Percentiles rank a stretch among this genome's conserved stretches.
Conservation (phyloP, 2,888 invertebrate genomes). For the Amblyteles armatorius region DNA sequence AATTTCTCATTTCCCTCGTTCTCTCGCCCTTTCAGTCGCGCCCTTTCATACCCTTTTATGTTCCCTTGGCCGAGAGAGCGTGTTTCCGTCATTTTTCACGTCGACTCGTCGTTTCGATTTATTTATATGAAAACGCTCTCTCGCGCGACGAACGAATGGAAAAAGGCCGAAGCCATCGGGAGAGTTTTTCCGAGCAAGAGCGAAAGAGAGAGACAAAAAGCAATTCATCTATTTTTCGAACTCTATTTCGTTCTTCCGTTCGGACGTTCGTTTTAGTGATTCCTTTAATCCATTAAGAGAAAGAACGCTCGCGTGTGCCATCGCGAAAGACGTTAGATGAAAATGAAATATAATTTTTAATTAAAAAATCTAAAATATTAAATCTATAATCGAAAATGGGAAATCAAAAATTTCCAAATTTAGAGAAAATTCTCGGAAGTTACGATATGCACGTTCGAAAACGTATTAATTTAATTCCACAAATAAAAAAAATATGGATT, state of each 20-base stretch:
- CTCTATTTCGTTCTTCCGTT: background rate
- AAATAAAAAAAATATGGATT: too few relatives aligned
- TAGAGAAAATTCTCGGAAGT: too few relatives aligned
- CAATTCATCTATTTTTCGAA: background rate
- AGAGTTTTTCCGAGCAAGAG: slow-evolving; percentile 2
- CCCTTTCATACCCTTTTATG: background rate
- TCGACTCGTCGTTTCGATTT: slow-evolving; percentile 23
- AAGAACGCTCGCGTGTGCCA: background rate
- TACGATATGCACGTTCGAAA: too few relatives aligned
- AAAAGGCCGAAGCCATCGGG: background rate
- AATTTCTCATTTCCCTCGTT: slow-evolving; percentile 34
- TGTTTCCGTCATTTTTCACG: slow-evolving; percentile 32
- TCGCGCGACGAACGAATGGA: background rate
- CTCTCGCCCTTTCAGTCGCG: background rate
- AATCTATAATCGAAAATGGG: too few relatives aligned
- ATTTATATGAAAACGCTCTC: slow-evolving; percentile 25
- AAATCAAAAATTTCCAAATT: too few relatives aligned
- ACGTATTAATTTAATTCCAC: too few relatives aligned
- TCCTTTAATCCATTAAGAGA: slow-evolving; percentile 38
- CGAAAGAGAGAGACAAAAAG: background rate
- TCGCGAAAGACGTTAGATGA: too few relatives aligned
- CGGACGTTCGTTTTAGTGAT: slow-evolving; percentile 13
- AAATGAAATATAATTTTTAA: too few relatives aligned
- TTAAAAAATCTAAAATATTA: too few relatives aligned
- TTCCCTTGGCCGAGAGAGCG: background rate